Evolutionary conservation across 2,113 vertebrate genomes (phyloP).

Genomic region (Phalacrocorax aristotelis): DNA sequence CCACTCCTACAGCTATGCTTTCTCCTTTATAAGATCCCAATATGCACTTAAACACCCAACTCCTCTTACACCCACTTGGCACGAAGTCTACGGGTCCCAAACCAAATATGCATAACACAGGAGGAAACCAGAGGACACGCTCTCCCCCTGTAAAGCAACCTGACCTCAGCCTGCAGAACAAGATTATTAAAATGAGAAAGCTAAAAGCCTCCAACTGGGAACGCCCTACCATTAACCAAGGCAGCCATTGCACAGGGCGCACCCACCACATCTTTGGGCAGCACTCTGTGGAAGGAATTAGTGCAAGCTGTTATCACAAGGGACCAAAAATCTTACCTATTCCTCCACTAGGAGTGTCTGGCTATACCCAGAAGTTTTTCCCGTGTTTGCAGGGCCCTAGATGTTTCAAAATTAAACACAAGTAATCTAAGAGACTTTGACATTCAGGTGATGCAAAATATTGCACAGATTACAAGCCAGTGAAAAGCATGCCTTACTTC

Average conservation of each 20-base stretch:
- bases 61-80: neutral
- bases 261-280: neutral
- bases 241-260: neutral
- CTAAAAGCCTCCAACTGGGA: neutral
- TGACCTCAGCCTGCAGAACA: neutral
- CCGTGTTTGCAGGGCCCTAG: neutral
- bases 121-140: neutral
- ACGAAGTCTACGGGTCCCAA: neutral
- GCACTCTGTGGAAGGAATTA: neutral
- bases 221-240: neutral
- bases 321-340: neutral
- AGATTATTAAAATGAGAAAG: neutral
- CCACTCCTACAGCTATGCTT: neutral
- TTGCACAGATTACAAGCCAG: neutral
- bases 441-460: neutral
- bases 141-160: neutral
- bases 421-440: neutral
- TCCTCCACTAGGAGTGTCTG: neutral
- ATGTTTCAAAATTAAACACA: neutral
- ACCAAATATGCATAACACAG: neutral
- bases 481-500: neutral
- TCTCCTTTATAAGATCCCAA: neutral
- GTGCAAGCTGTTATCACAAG: fast-evolving
- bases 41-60: fast-evolving
- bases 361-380: neutral